Conservation (phyloP, 2,888 invertebrate genomes). For the Drosophila picticornis region DNA sequence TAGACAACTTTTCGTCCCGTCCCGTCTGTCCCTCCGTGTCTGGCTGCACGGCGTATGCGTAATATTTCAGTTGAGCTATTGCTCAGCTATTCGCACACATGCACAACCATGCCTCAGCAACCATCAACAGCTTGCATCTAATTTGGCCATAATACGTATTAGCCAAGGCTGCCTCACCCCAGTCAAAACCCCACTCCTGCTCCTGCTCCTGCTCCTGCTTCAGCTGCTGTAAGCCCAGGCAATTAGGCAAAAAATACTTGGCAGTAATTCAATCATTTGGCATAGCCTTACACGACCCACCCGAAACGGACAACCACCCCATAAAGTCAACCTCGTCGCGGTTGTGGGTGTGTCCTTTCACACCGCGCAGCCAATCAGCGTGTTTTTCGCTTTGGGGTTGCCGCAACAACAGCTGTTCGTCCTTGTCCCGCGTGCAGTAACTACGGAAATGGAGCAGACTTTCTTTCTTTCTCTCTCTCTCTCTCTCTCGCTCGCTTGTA, state of each 20-base stretch:
- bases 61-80: conserved; percentile 12
- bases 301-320: conserved; percentile 16
- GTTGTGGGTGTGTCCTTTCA: conserved; percentile 51
- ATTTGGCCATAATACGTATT: conserved; percentile 43
- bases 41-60: conserved; percentile 44
- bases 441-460: neutral
- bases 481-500: neutral
- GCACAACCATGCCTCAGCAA: conserved; percentile 63
- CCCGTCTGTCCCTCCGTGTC: neutral
- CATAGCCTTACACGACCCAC: conserved; percentile 64
- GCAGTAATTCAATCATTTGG: conserved; percentile 78
- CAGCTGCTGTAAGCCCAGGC: conserved; percentile 46
- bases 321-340: neutral
- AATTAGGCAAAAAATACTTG: conserved; percentile 76
- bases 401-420: conserved; percentile 46
- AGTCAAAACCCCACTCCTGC: neutral
- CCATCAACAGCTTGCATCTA: conserved; percentile 34
- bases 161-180: conserved; percentile 11
- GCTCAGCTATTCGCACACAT: conserved; percentile 24
- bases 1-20: neutral
- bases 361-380: conserved; percentile 54
- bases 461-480: neutral
- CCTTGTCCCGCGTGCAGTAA: conserved; percentile 44
- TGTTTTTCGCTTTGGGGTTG: conserved; percentile 43
- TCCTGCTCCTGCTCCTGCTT: neutral